These are phyloP conservation scores for Pavo muticus DNA, from an alignment of 2,113 vertebrate species.

Conservation along the genomic window DNA sequence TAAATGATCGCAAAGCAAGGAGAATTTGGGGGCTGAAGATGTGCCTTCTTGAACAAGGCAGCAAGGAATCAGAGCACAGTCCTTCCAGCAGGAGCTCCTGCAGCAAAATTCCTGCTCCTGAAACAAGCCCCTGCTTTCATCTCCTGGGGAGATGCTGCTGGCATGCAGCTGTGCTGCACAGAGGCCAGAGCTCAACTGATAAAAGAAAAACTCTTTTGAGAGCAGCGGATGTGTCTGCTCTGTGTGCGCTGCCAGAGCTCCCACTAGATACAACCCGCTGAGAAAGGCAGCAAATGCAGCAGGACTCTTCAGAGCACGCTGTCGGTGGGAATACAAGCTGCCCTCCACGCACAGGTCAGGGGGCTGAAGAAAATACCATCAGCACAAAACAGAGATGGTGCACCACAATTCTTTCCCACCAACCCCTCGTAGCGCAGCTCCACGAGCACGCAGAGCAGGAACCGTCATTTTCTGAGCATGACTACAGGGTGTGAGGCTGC, in stretches of 20 bases:
- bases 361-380: not conserved
- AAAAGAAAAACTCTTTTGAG: not conserved
- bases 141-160: not conserved
- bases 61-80: not conserved
- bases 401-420: rapidly evolving
- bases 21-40: not conserved
- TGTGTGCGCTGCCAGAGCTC: not conserved
- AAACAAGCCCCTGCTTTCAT: not conserved
- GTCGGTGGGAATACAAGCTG: not conserved
- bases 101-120: conserved; percentile 33
- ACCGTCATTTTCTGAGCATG: rapidly evolving
- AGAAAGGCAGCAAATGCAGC: not conserved
- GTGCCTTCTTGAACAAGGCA: not conserved
- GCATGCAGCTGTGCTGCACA: not conserved
- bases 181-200: not conserved
- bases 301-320: not conserved
- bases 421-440: rapidly evolving
- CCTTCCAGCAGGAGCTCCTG: not conserved
- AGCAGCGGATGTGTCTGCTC: not conserved
- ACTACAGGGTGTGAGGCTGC: not conserved
- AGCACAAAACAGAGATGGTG: not conserved
- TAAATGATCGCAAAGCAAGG: not conserved
- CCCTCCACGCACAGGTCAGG: not conserved
- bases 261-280: not conserved
- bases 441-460: not conserved